Evolutionary conservation across 2,888 invertebrate genomes (phyloP).

Genomic region (Agrochola litura): DNA sequence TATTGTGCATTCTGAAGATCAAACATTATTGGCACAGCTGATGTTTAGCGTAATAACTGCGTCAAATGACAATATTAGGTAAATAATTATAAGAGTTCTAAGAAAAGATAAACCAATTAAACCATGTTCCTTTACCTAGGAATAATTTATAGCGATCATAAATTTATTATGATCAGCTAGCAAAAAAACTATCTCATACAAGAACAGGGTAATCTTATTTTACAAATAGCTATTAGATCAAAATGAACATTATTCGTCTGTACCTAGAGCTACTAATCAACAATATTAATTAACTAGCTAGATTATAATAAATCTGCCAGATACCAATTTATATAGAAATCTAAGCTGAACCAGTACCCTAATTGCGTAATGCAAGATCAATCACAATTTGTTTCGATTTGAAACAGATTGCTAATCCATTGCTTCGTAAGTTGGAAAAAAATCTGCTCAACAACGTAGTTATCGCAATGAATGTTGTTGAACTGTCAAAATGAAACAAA

Average conservation of each 20-base stretch:
- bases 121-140: background rate
- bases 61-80: background rate
- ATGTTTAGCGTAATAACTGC: background rate
- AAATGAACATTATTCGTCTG: background rate
- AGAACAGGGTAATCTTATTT: background rate
- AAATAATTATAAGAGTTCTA: conserved; percentile 10
- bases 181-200: conserved; percentile 15
- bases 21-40: conserved; percentile 9
- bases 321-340: background rate
- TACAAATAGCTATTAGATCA: background rate
- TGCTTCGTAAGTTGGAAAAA: no score
- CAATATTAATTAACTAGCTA: background rate
- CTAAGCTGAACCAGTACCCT: no score
- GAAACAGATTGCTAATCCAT: no score
- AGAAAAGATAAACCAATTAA: conserved; percentile 1
- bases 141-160: conserved; percentile 2
- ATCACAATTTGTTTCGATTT: no score
- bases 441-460: no score
- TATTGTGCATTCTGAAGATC: background rate
- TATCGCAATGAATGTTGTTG: no score
- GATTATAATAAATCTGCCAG: conserved; percentile 5
- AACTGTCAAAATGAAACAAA: no score
- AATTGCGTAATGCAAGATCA: no score
- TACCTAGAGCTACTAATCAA: background rate
- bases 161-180: no score